phyloP scores from a whole-genome alignment of 2,888 invertebrate species.

The Rhogogaster chlorosoma region DNA sequence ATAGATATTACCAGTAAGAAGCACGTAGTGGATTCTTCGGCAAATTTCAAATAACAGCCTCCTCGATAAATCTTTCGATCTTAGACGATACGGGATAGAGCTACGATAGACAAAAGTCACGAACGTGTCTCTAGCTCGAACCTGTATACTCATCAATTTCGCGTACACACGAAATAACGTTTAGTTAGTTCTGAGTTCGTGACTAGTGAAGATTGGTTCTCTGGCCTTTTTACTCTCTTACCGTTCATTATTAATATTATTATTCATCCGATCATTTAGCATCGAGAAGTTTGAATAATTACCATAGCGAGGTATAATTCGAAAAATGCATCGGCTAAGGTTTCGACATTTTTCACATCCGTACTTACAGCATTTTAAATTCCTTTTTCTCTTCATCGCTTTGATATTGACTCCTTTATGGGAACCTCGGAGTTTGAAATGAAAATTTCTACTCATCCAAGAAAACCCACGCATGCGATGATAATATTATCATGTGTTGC shows the following conservation, averaged over 20 bases:
- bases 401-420: not conserved
- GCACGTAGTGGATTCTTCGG: constrained; percentile 8
- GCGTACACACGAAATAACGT: not conserved
- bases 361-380: not conserved
- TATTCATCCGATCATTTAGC: not conserved
- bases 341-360: not conserved
- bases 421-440: not conserved
- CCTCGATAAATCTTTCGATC: constrained; percentile 5
- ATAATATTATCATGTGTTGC: too few relatives aligned
- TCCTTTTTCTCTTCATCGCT: not conserved
- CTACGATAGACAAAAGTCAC: constrained; percentile 22
- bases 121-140: constrained; percentile 31
- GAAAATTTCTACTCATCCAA: too few relatives aligned
- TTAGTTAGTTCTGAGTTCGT: not conserved
- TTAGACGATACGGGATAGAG: not conserved
- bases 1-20: not conserved
- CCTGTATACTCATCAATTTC: not conserved
- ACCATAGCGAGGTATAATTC: not conserved
- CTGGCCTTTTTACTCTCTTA: not conserved
- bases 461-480: too few relatives aligned
- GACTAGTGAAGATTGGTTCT: not conserved
- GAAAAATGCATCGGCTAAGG: too few relatives aligned
- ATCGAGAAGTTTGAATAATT: not conserved
- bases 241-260: not conserved
- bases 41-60: constrained; percentile 10